Conservation (phyloP, 2,888 invertebrate genomes). For the Drosophila kanekoi region DNA sequence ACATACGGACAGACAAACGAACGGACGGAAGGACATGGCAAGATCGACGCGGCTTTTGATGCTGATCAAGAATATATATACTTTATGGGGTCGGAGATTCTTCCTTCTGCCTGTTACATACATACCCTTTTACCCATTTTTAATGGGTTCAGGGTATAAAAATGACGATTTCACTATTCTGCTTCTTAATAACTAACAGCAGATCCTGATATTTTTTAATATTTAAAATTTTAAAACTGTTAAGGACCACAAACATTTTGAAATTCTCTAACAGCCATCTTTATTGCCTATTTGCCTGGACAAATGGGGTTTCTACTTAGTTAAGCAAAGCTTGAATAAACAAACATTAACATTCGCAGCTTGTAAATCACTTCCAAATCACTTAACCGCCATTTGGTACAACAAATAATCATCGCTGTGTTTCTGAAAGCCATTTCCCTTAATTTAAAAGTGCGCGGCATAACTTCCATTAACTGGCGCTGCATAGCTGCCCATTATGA, state of each 20-base stretch:
- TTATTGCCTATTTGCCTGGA: not conserved
- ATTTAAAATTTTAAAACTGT: not conserved
- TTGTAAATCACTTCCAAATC: slow-evolving; percentile 24
- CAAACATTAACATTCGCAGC: slow-evolving; percentile 15
- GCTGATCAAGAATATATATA: slow-evolving; percentile 12
- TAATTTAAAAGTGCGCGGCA: slow-evolving; percentile 10
- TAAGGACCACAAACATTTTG: not conserved
- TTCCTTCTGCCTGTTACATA: too few species aligned
- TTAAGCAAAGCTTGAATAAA: not conserved
- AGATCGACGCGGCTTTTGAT: too few species aligned
- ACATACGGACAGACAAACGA: too few species aligned
- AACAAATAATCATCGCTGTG: slow-evolving; percentile 2
- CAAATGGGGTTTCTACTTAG: slow-evolving; percentile 8
- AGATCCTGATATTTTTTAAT: too few species aligned
- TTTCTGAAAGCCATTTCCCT: slow-evolving; percentile 3
- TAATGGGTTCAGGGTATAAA: slow-evolving; percentile 2
- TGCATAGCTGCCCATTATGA: slow-evolving; percentile 14
- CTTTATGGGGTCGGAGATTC: too few species aligned
- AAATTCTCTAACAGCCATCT: not conserved
- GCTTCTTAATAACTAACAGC: too few species aligned
- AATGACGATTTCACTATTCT: not conserved
- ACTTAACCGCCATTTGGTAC: slow-evolving; percentile 6
- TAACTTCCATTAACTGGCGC: slow-evolving; percentile 27
- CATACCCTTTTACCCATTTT: too few species aligned
- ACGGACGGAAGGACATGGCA: too few species aligned